Evolutionary conservation across 2,888 invertebrate genomes (phyloP), one percentile per base, ranked within the genome.

Genomic region (Drosophila neonasuta): DNA sequence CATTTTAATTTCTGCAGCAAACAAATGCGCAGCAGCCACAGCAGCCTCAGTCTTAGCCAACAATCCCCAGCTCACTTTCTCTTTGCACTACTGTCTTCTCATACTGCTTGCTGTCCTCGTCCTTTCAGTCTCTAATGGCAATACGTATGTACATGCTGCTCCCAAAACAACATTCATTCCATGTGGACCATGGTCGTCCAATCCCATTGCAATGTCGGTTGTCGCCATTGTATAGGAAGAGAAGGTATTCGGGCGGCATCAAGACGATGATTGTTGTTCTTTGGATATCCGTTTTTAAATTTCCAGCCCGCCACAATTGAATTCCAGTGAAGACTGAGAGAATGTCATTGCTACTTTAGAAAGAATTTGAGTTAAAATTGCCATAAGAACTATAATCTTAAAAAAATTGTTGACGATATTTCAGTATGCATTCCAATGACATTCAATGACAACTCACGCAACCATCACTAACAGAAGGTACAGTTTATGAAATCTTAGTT

Each of bases 1-100:
- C 83, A 83, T 83, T 83, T 83, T 86, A 83, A 83, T 83, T 83
- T 83, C 82, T 68, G 70, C 75, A 73, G 82, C 86, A 78, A 82
- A 86, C 86, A 82, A 82, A 82, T 86, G 86, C 65, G 71, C 85
- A 75, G 72, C 68, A 66, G 69, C 84, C 80, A 45, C 83, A 74
- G 29, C 45, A 45, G 60, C 32, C 24, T 49, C 24, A 34, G 55
- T 56, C 55, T 45, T 36, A 24, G 55, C 44, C 44, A 9, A n/a
- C 52, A 51, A 29, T 13, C n/a, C 8, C n/a, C 32, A 11, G 10
- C 4, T 34, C 34, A 10, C 34, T 4, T 11, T 34, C 34, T 4
- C 34, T 32, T 32, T 32, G 32, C 34, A 11, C 34, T 34, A 10
- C 36, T 36, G 36, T n/a, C 41, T n/a, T 55, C 32, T 24, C 44